Evolutionary conservation across 2,113 vertebrate species (phyloP).

Genomic region (Capreolus pygargus): DNA sequence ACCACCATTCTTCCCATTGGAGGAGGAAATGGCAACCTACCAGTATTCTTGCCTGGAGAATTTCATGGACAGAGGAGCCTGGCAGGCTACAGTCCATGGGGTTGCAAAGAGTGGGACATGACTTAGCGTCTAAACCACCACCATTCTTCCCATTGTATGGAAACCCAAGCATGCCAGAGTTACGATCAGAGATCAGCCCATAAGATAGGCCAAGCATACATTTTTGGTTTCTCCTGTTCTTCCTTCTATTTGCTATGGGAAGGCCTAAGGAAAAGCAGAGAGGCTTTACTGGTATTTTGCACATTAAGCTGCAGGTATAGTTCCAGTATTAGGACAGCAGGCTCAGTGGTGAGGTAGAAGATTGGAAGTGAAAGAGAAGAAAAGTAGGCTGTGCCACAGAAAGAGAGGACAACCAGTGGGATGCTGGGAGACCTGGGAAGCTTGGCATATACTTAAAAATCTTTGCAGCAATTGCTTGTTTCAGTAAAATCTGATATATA

Average conservation of each 20-base stretch:
- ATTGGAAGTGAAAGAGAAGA: background rate
- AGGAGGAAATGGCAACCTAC: background rate
- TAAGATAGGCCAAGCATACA: background rate
- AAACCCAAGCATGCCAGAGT: background rate
- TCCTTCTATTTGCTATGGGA: background rate
- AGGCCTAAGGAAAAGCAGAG: background rate
- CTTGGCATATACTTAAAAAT: background rate
- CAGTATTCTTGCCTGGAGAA: background rate
- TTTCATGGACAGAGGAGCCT: background rate
- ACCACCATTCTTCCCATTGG: background rate
- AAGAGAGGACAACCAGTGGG: background rate
- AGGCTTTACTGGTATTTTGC: background rate
- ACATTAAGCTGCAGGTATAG: background rate
- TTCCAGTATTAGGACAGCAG: background rate
- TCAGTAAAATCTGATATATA: background rate
- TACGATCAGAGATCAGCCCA: background rate
- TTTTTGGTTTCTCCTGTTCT: background rate
- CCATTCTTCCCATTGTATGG: background rate
- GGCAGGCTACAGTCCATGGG: background rate
- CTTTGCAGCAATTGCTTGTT: background rate
- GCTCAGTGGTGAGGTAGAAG: background rate
- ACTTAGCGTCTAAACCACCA: background rate
- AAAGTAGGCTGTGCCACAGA: background rate
- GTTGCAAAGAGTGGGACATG: background rate
- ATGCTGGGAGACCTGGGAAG: background rate